Percentiles rank a stretch among this genome's conserved stretches.
These are phyloP conservation scores for Calephelis virginiensis DNA, from an alignment of 1,140 invertebrate genomes.

Conservation along the genomic window DNA sequence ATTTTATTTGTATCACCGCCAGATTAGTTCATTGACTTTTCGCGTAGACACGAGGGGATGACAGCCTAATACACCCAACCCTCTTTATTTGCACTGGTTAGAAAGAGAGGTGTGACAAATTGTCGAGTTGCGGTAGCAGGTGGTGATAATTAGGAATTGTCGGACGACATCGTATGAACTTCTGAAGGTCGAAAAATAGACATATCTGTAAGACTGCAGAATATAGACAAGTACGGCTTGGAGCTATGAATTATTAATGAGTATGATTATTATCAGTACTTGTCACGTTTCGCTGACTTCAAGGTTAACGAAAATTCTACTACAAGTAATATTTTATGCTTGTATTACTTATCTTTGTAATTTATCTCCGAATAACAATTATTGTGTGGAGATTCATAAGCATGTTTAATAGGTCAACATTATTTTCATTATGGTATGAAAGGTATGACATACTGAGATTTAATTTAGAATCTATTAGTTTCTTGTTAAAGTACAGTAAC, in stretches of 20 bases:
- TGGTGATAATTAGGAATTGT: constrained; percentile 60
- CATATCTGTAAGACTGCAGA: constrained; percentile 20
- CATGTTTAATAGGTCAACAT: background rate
- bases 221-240: constrained; percentile 3
- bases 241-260: constrained; percentile 10
- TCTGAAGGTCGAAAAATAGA: constrained; percentile 72
- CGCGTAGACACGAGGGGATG: constrained; percentile 57
- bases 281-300: constrained; percentile 12
- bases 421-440: constrained; percentile 4
- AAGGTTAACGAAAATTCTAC: constrained; percentile 16
- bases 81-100: constrained; percentile 30
- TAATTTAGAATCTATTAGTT: background rate
- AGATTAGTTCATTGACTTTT: constrained; percentile 74
- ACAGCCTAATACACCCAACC: constrained; percentile 32
- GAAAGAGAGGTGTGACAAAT: constrained; percentile 52
- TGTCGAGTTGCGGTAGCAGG: constrained; percentile 67
- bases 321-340: constrained; percentile 12
- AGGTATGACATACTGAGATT: background rate
- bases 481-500: no score
- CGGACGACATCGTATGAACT: constrained; percentile 57
- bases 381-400: background rate
- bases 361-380: constrained; percentile 14
- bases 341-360: constrained; percentile 9
- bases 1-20: constrained; percentile 49
- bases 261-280: constrained; percentile 15